Percentiles rank a stretch among this genome's conserved stretches.
These are phyloP conservation scores for Andrena camellia DNA, from an alignment of 2,888 invertebrate genomes.

Conservation along the genomic window DNA sequence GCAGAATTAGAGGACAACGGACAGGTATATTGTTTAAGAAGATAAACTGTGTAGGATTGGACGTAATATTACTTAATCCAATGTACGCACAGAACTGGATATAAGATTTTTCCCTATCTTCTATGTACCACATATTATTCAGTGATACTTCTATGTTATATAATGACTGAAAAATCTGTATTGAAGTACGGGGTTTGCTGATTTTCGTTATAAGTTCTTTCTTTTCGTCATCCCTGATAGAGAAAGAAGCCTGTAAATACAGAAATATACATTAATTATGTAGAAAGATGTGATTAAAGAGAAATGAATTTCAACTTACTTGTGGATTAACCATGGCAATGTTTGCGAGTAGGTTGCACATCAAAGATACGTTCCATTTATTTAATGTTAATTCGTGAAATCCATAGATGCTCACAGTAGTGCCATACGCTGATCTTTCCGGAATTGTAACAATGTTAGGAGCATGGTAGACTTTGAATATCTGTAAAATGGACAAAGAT, in stretches of 20 bases:
- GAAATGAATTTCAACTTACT: constrained; percentile 77
- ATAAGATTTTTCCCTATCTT: constrained; percentile 21
- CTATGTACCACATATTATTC: constrained; percentile 61
- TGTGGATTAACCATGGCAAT: constrained; percentile 89
- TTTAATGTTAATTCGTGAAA: constrained; percentile 88
- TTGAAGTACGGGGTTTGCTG: constrained; percentile 69
- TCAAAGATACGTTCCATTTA: constrained; percentile 87
- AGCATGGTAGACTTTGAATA: constrained; percentile 52
- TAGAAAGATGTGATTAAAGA: neutral
- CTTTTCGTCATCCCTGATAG: constrained; percentile 89
- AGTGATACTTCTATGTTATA: constrained; percentile 51
- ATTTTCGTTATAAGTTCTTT: constrained; percentile 86
- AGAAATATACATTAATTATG: neutral
- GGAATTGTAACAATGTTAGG: constrained; percentile 76
- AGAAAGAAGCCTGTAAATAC: constrained; percentile 86
- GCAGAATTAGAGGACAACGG: constrained; percentile 58
- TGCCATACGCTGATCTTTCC: constrained; percentile 89
- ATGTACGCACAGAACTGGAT: constrained; percentile 67
- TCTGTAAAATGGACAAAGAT: constrained; percentile 11
- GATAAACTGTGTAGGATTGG: constrained; percentile 56
- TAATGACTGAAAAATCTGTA: constrained; percentile 70
- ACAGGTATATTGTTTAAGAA: constrained; percentile 73
- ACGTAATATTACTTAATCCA: constrained; percentile 59
- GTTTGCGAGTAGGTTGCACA: constrained; percentile 87
- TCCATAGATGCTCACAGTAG: constrained; percentile 90